Percentiles rank a stretch among this genome's conserved stretches.
These are phyloP conservation scores for Acropternis orthonyx DNA, from an alignment of 2,797 vertebrate genomes.

Conservation along the genomic window DNA sequence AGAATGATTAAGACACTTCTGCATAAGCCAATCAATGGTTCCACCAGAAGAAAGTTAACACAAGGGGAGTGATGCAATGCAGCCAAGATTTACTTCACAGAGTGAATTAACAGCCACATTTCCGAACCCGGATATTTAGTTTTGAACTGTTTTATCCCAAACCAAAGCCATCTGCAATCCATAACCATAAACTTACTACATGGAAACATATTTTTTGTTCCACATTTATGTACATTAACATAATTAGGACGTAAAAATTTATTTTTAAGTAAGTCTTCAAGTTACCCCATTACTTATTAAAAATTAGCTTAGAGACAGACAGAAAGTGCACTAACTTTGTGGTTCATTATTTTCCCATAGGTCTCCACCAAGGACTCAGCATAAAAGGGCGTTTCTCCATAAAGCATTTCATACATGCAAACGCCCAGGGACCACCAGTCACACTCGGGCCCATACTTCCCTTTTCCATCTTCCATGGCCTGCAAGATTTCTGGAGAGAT, in stretches of 20 bases:
- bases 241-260: neutral
- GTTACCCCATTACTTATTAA: neutral
- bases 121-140: neutral
- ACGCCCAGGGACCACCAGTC: conserved; percentile 99
- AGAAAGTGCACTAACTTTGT: conserved; percentile 87
- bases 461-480: conserved; percentile 99
- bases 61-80: neutral
- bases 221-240: neutral
- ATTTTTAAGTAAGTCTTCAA: neutral
- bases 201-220: neutral
- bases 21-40: neutral
- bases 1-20: conserved; percentile 13
- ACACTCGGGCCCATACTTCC: conserved; percentile 97
- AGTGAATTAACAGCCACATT: neutral
- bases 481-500: conserved; percentile 99
- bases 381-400: conserved; percentile 98
- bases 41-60: neutral
- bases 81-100: neutral
- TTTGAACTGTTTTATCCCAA: neutral
- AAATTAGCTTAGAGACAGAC: conserved; percentile 31
- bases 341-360: conserved; percentile 99
- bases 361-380: conserved; percentile 99
- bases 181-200: neutral
- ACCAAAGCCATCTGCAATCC: conserved; percentile 21
- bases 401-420: conserved; percentile 99